These are phyloP conservation scores for Eupithecia subfuscata DNA, from an alignment of 2,888 invertebrate genomes.

Conservation along the genomic window DNA sequence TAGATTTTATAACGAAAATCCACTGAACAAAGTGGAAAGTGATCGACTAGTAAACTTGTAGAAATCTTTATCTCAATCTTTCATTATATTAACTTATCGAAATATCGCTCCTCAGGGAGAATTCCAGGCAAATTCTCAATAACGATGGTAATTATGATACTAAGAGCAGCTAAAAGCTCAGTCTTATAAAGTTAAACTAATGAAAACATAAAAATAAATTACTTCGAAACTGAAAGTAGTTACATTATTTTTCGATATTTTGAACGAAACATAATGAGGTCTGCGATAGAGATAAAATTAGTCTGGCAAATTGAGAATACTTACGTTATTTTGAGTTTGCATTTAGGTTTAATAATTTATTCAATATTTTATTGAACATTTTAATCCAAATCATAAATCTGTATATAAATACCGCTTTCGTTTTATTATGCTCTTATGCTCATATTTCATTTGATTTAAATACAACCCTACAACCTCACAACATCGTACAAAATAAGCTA, in stretches of 20 bases:
- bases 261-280: not conserved
- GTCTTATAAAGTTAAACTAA: conserved; percentile 33
- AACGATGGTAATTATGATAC: conserved; percentile 36
- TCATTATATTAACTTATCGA: conserved; percentile 26
- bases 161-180: conserved; percentile 33
- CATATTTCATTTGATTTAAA: too few species aligned
- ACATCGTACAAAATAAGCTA: too few species aligned
- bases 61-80: conserved; percentile 6
- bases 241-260: conserved; percentile 25
- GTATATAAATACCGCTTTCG: too few species aligned
- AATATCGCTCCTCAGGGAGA: conserved; percentile 27
- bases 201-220: conserved; percentile 31
- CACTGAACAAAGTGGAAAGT: not conserved
- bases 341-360: not conserved
- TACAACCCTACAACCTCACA: too few species aligned
- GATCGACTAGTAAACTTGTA: not conserved
- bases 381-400: not conserved
- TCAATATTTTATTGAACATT: not conserved
- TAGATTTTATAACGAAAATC: not conserved
- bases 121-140: conserved; percentile 30
- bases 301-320: not conserved
- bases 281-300: not conserved
- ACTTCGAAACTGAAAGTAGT: conserved; percentile 24
- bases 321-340: not conserved
- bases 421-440: too few species aligned